Base-by-base conservation (phyloP, 2,113 vertebrate genomes). In the Cynocephalus volans region DNA sequence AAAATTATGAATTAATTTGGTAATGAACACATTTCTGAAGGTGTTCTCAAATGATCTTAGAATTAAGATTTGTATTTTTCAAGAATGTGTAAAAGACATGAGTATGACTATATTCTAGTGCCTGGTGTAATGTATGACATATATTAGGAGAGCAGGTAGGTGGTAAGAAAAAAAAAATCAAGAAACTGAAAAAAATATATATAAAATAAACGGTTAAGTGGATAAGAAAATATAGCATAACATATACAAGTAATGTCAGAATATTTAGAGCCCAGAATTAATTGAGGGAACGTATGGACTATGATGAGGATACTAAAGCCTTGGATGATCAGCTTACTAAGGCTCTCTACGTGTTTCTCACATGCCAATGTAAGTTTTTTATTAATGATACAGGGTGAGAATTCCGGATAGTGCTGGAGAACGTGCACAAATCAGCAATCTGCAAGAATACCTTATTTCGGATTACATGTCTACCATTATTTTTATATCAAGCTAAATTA, bases 381-480 rank as follows among this genome's bases (percentile, higher is more conserved):
- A 85, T 33, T 12, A 80, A 14, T 60, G 10, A 85, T 17, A 12
- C 0, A 41, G 8, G 6, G 5, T 8, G 7, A 96, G 33, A 84
- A 62, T 58, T 65, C n/a, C 92, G 5, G 26, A 72, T 13, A 33
- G 52, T 62, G 12, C 6, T 33, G 18, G 58, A 45, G 10, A 92
- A 17, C 9, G 48, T 62, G 13, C 2, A 36, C 11, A 83, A 72
- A 70, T 62, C 56, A 79, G 12, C 31, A 60, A 21, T 79, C 28
- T 58, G 28, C 14, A 95, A 93, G 26, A 82, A 79, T 88, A 73
- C 94, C 86, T 88, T 79, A 69, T 94, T 95, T 82, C 72, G 24
- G 17, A 89, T 52, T 75, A 54, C 31, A 81, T 72, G 21, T 15
- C 6, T 50, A 81, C 3, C 11, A 58, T 81, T 94, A 88, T 89